Percentiles rank a stretch among this genome's conserved stretches.
Evolutionary conservation across 1,140 invertebrate genomes (phyloP).

Genomic region (Eulimnadia texana): DNA sequence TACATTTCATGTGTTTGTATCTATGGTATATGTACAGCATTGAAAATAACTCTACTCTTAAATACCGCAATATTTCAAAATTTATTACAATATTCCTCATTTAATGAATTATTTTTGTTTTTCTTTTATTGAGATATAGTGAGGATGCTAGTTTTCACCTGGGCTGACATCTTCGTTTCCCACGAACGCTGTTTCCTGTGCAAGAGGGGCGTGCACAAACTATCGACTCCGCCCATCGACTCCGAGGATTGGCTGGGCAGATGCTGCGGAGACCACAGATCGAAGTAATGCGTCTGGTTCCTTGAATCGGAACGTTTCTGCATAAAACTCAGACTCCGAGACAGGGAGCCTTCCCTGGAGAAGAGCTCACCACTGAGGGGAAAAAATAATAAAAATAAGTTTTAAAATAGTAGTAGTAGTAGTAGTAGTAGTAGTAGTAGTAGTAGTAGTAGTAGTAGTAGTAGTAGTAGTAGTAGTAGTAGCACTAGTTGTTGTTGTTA

Average conservation of each 20-base stretch:
- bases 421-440: too few species aligned
- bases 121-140: background rate
- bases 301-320: slow-evolving; percentile 30
- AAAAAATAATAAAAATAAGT: too few species aligned
- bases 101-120: background rate
- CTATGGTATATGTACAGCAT: too few species aligned
- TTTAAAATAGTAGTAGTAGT: too few species aligned
- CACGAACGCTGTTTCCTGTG: slow-evolving; percentile 23
- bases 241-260: slow-evolving; percentile 15
- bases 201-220: slow-evolving; percentile 25
- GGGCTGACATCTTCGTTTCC: slow-evolving; percentile 19
- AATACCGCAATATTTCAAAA: background rate
- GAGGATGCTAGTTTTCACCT: background rate
- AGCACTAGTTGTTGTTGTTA: too few species aligned
- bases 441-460: too few species aligned
- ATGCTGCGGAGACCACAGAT: slow-evolving; percentile 27
- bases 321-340: slow-evolving; percentile 58
- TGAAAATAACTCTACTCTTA: too few species aligned
- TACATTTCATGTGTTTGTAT: too few species aligned
- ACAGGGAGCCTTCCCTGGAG: slow-evolving; percentile 24
- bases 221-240: slow-evolving; percentile 18
- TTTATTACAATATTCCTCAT: background rate
- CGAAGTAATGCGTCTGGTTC: slow-evolving; percentile 20
- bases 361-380: slow-evolving; percentile 10
- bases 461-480: too few species aligned